Evolutionary conservation across 2,888 invertebrate species (phyloP), one percentile per base, ranked within the genome.

Genomic region (Coremacera marginata): DNA sequence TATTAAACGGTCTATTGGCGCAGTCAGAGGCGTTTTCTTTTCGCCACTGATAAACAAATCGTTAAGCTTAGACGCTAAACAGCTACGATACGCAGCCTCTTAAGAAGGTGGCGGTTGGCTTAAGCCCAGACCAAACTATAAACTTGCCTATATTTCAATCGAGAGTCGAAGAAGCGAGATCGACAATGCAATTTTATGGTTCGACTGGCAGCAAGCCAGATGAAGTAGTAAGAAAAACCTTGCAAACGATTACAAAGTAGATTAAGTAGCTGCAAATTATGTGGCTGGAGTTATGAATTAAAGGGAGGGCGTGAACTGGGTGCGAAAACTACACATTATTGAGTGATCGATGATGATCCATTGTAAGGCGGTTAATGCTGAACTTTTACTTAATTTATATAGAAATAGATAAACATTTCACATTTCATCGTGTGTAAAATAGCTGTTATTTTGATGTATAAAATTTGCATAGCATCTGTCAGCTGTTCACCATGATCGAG

Each of bases 21-120:
- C 44, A 27, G 31, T 31, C 34, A 31, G 63, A 63, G 63, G 63
- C 63, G 63, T 31, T 16, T 22, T 62, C 22, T 14, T 16, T 16
- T 16, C 9, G 25, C 2, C 8, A 27, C 70, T 55, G 72, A 60
- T 71, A 71, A 71, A 60, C 52, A 70, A 70, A 71, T 71, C 44
- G 49, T 25, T 60, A 49, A 31, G 55, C 19, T 55, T 19, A 51
- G 31, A 19, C 31, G 19, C 55, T 55, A 22, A 55, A 19, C 19
- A 19, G 55, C 22, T 22, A 19, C 8, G 55, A 25, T 31, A 34
- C 16, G 31, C 27, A n/a, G 25, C 11, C 3, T 67, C 55, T 19
- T 37, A 19, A 2, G 49, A 37, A 34, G 62, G 1, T 65, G 37
- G 16, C 51, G 11, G 22, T 22, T 27, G 51, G 27, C 51, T 68